A percentile compares a stretch with the other conserved stretches of the same genome.
Evolutionary conservation across 1,140 invertebrate species (phyloP).

Genomic region (Aphaenogaster floridana): DNA sequence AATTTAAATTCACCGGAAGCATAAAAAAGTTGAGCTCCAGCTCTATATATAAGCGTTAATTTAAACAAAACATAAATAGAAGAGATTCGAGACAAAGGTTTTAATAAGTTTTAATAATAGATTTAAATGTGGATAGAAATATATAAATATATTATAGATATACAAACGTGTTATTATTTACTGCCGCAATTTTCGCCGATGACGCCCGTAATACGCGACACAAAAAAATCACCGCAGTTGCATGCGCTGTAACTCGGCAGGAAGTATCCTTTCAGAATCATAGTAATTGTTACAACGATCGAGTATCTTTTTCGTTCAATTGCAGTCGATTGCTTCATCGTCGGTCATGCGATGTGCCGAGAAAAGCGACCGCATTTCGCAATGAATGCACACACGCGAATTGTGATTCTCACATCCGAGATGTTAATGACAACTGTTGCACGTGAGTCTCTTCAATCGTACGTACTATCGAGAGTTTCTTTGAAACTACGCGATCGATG

Average conservation of each 20-base stretch:
- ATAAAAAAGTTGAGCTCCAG: background rate
- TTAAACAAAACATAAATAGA: background rate
- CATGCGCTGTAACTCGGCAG: conserved; percentile 11
- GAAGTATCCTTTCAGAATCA: conserved; percentile 52
- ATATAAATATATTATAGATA: background rate
- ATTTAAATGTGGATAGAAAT: background rate
- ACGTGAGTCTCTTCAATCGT: background rate
- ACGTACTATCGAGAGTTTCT: background rate
- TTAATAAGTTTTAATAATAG: conserved; percentile 24
- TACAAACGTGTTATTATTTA: conserved; percentile 4
- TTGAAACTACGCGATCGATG: background rate
- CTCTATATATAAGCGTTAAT: background rate
- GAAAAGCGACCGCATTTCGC: conserved; percentile 36
- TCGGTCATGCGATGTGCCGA: conserved; percentile 17
- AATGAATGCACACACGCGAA: background rate
- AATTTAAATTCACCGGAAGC: conserved; percentile 4
- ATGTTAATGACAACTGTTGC: conserved; percentile 25
- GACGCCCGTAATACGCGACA: background rate
- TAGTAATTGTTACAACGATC: conserved; percentile 39
- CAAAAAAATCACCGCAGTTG: background rate
- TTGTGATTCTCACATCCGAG: conserved; percentile 17
- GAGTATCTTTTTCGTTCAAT: conserved; percentile 25
- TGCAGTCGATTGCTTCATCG: conserved; percentile 54
- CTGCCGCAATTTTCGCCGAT: conserved; percentile 3
- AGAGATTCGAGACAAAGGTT: background rate